Conservation (phyloP, 2,113 vertebrate genomes). For the Cheirogaleus medius region DNA sequence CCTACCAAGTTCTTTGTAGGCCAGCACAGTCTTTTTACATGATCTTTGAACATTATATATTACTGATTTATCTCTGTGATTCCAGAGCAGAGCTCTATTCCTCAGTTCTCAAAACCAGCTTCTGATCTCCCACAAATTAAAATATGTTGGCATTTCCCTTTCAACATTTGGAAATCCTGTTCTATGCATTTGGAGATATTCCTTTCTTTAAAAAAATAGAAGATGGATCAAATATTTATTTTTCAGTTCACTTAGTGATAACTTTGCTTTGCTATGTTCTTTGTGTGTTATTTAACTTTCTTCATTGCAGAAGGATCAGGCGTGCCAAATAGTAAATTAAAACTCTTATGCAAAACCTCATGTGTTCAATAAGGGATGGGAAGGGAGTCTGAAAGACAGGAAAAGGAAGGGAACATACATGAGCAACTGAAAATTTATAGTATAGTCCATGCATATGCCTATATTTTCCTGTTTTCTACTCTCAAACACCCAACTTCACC, state of each 20-base stretch:
- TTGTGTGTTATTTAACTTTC: not conserved
- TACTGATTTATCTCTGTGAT: not conserved
- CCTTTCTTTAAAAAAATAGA: not conserved
- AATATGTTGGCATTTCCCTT: not conserved
- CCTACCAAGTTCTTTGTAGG: not conserved
- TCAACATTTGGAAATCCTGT: not conserved
- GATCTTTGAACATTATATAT: not conserved
- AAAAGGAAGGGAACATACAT: not conserved
- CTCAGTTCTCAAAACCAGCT: not conserved
- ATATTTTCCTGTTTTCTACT: not conserved
- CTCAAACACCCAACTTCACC: not conserved
- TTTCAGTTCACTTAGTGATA: constrained; percentile 56
- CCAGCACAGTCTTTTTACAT: not conserved
- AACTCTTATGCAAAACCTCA: not conserved
- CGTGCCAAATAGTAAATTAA: not conserved
- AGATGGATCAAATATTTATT: not conserved
- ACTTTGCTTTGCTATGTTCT: not conserved
- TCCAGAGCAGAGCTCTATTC: not conserved
- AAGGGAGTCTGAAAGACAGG: not conserved
- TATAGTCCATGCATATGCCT: not conserved
- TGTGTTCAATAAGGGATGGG: not conserved
- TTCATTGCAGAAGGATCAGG: not conserved
- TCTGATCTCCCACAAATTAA: not conserved
- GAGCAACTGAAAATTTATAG: not conserved
- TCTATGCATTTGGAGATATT: not conserved